Conservation (phyloP, 2,113 vertebrate genomes). For the Rattus norvegicus region GRCr8 NC_086039.1:89539501-89540000, state of each 20-base stretch:
- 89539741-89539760: not conserved
- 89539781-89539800: too few species aligned
- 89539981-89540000: not conserved
- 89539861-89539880: too few species aligned
- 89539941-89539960: too few species aligned
- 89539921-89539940: not conserved
- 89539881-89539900: not conserved
- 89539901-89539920: not conserved
- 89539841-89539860: too few species aligned
- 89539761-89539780: not conserved
- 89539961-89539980: too few species aligned
- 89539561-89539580: not conserved
- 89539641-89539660: not conserved
- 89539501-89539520: not conserved
- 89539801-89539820: too few species aligned
- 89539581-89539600: not conserved
- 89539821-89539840: too few species aligned
- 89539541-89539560: not conserved
- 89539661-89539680: conserved; percentile 2
- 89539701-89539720: not conserved
- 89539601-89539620: not conserved
- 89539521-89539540: not conserved
- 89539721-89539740: not conserved
- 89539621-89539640: not conserved
- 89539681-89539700: not conserved